These are phyloP conservation scores for Sparidentex hasta DNA, from an alignment of 2,797 vertebrate genomes.

Conservation along the genomic window DNA sequence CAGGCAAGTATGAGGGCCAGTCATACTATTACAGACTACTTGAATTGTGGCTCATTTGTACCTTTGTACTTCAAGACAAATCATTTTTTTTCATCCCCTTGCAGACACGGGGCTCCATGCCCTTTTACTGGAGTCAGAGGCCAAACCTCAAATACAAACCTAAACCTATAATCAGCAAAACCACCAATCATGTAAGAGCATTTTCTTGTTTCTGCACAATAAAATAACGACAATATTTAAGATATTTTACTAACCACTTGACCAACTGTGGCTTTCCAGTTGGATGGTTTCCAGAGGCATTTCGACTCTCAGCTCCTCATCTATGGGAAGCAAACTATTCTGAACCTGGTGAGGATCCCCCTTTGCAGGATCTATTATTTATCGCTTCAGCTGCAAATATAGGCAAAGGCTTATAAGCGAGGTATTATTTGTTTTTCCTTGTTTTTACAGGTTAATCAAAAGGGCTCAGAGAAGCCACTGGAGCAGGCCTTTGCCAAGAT, in stretches of 20 bases:
- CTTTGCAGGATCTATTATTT: not conserved
- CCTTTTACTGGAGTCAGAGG: slow-evolving; percentile 98
- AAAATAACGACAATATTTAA: fast-evolving
- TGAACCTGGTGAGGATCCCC: slow-evolving; percentile 91
- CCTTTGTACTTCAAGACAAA: not conserved
- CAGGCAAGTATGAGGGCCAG: slow-evolving; percentile 84
- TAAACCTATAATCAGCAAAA: slow-evolving; percentile 95
- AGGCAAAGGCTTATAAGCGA: not conserved
- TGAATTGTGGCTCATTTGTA: not conserved
- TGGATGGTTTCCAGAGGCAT: slow-evolving; percentile 98
- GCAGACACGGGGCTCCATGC: slow-evolving; percentile 97
- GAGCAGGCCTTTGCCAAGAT: slow-evolving; percentile 95
- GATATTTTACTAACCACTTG: not conserved
- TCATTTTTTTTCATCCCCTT: not conserved
- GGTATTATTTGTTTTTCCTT: not conserved
- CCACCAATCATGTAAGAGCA: slow-evolving; percentile 92
- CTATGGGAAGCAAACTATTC: slow-evolving; percentile 97
- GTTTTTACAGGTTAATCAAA: slow-evolving; percentile 93
- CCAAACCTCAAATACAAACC: slow-evolving; percentile 99
- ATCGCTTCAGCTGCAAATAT: not conserved
- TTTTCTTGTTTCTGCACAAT: not conserved
- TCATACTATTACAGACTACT: not conserved
- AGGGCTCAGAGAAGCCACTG: slow-evolving; percentile 96
- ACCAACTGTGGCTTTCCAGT: slow-evolving; percentile 77
- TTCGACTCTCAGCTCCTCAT: slow-evolving; percentile 97